Percentiles rank a stretch among this genome's conserved stretches.
Conservation (phyloP, 2,888 invertebrate species). For the Microctonus brassicae region DNA sequence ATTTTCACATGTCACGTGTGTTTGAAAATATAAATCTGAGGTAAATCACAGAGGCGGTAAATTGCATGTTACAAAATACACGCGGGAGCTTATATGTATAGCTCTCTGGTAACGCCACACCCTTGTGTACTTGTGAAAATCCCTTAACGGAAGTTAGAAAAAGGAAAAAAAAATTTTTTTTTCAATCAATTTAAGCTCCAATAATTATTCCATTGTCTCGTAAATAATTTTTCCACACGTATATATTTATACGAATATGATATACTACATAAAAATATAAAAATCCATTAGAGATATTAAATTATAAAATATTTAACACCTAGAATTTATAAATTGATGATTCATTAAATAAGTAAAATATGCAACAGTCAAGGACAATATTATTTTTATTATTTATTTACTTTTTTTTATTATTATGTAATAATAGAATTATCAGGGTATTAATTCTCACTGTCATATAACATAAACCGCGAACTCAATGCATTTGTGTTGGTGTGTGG, state of each 20-base stretch:
- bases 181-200: not conserved
- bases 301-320: not conserved
- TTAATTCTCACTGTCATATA: not conserved
- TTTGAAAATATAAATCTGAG: not conserved
- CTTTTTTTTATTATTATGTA: not conserved
- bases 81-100: not conserved
- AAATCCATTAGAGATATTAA: not conserved
- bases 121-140: not conserved
- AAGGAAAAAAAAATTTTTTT: not conserved
- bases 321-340: not conserved
- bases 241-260: not conserved
- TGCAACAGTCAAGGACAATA: not conserved
- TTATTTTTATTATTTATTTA: too few relatives aligned
- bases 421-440: not conserved
- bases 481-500: not conserved
- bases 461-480: not conserved
- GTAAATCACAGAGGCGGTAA: constrained; percentile 5
- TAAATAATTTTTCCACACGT: not conserved
- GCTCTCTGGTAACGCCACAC: constrained; percentile 2
- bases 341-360: not conserved
- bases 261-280: not conserved
- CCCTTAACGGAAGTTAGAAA: not conserved
- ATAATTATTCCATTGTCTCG: not conserved
- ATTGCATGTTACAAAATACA: constrained; percentile 3
- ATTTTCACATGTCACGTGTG: not conserved